These are phyloP conservation scores for Rhogogaster chlorosoma DNA, from an alignment of 2,888 invertebrate species.

Conservation along the genomic window DNA sequence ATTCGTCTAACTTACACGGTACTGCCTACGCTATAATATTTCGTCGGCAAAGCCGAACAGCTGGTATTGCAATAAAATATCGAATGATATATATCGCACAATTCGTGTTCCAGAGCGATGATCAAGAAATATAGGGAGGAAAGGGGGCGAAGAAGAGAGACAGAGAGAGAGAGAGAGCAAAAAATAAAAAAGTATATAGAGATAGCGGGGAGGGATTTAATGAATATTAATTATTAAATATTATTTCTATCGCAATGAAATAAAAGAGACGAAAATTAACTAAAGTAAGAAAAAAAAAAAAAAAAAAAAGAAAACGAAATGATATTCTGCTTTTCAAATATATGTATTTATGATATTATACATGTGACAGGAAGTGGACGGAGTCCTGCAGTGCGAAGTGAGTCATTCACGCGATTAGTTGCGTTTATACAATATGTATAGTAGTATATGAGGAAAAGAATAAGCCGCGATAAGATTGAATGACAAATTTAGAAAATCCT, in stretches of 20 bases:
- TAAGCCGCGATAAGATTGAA: not conserved
- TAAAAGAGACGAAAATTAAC: not conserved
- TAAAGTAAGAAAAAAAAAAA: not conserved
- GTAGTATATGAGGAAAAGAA: not conserved
- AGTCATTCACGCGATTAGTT: not conserved
- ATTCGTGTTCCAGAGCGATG: not conserved
- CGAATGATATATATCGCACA: conserved; percentile 31
- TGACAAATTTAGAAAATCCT: conserved; percentile 7
- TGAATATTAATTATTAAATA: not conserved
- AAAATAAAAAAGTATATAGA: not conserved
- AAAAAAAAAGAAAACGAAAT: not conserved
- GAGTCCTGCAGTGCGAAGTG: not conserved
- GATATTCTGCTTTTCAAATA: not conserved
- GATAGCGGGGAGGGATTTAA: not conserved
- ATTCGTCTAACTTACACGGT: not conserved
- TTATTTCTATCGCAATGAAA: not conserved
- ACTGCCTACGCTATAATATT: not conserved
- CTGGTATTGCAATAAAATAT: conserved; percentile 2
- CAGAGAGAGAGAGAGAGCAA: not conserved
- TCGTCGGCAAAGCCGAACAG: not conserved
- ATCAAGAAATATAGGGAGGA: not conserved
- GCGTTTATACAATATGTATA: not conserved
- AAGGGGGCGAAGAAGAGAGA: not conserved
- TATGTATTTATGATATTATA: not conserved
- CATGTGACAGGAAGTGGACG: not conserved